Percentiles rank a stretch among this genome's conserved stretches.
Evolutionary conservation across 2,888 invertebrate genomes (phyloP).

Genomic region (Baccha elongata): DNA sequence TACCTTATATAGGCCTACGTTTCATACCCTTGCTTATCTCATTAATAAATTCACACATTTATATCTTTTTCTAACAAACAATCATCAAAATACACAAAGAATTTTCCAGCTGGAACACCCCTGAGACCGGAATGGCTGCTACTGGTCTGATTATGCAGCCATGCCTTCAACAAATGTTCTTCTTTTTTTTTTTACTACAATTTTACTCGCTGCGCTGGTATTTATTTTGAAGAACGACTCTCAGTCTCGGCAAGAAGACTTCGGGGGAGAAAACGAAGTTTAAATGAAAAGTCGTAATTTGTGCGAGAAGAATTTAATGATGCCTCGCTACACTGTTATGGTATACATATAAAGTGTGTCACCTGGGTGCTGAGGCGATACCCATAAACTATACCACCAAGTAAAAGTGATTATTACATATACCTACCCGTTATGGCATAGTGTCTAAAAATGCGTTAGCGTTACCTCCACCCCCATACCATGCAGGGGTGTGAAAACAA

Average conservation of each 20-base stretch:
- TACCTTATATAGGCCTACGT: too few relatives aligned
- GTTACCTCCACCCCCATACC: constrained; percentile 1
- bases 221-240: constrained; percentile 14
- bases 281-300: constrained; percentile 52
- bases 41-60: constrained; percentile 73
- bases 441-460: constrained; percentile 53
- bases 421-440: constrained; percentile 6
- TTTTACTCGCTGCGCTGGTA: constrained; percentile 21
- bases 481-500: constrained; percentile 20
- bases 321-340: constrained; percentile 64
- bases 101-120: neutral
- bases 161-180: constrained; percentile 16
- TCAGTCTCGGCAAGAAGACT: neutral
- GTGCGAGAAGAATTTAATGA: constrained; percentile 67
- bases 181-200: constrained; percentile 41
- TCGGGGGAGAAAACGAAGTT: neutral
- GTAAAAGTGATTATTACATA: constrained; percentile 67
- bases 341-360: constrained; percentile 70
- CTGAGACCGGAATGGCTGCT: neutral
- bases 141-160: constrained; percentile 40
- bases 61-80: constrained; percentile 66
- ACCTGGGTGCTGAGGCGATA: constrained; percentile 61
- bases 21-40: too few relatives aligned
- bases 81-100: constrained; percentile 30
- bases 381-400: constrained; percentile 36